A percentile compares a stretch with the other conserved stretches of the same genome.
These are phyloP conservation scores for Drosophila athabasca DNA, from an alignment of 1,140 invertebrate genomes.

Conservation along the genomic window DNA sequence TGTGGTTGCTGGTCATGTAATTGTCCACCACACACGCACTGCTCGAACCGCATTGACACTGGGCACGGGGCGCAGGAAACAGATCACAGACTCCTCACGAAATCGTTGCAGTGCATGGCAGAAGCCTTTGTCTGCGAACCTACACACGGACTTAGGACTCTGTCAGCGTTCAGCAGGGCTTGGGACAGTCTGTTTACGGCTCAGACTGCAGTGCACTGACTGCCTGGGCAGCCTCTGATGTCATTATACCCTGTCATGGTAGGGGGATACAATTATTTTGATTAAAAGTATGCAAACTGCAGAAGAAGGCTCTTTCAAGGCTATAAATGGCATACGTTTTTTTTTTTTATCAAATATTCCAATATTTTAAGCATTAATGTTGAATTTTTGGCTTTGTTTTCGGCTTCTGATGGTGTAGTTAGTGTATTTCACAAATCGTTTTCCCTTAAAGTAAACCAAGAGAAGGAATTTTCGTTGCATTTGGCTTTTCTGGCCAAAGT, in stretches of 20 bases:
- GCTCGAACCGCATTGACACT: constrained; percentile 23
- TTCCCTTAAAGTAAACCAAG: too few species aligned
- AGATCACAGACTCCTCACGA: background rate
- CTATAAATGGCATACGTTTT: too few species aligned
- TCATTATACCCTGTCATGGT: constrained; percentile 9
- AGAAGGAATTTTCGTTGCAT: constrained; percentile 2
- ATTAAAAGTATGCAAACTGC: background rate
- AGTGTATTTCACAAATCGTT: too few species aligned
- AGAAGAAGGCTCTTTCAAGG: too few species aligned
- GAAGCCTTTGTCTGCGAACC: background rate
- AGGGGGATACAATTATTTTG: background rate
- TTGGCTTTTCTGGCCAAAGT: constrained; percentile 27
- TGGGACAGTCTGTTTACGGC: constrained; percentile 14
- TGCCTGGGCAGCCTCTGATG: constrained; percentile 1
- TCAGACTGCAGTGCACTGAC: constrained; percentile 25
- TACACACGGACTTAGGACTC: constrained; percentile 5
- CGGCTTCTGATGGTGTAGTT: too few species aligned
- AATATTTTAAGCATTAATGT: too few species aligned
- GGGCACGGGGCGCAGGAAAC: too few species aligned
- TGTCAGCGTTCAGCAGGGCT: constrained; percentile 15
- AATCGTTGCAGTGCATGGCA: constrained; percentile 6
- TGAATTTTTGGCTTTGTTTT: too few species aligned
- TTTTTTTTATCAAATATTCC: too few species aligned
- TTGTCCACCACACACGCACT: constrained; percentile 58
- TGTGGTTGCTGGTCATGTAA: constrained; percentile 53